These are phyloP conservation scores for Apamea anceps DNA, from an alignment of 2,888 invertebrate genomes.

Conservation along the genomic window DNA sequence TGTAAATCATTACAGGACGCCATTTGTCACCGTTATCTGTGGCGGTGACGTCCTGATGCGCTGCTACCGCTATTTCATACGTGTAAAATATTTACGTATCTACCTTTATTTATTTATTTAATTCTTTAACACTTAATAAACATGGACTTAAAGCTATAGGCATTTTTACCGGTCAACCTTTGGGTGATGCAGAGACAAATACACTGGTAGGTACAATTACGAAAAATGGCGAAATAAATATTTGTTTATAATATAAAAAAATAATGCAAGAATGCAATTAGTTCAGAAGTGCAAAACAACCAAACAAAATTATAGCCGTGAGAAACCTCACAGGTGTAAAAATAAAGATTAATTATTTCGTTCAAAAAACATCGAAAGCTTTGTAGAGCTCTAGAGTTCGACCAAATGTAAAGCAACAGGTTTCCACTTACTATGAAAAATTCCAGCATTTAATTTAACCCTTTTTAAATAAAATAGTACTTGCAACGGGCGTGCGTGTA, in stretches of 20 bases:
- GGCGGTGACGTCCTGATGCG: constrained; percentile 28
- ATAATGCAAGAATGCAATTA: background rate
- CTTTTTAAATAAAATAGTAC: background rate
- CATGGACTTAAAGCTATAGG: background rate
- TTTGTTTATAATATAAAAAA: background rate
- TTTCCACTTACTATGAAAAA: constrained; percentile 19
- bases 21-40: constrained; percentile 59
- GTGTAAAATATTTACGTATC: background rate
- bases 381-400: constrained; percentile 6
- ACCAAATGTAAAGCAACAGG: constrained; percentile 30
- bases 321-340: constrained; percentile 13
- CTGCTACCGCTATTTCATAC: constrained; percentile 21
- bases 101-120: background rate
- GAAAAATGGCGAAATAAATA: background rate
- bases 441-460: background rate
- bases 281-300: background rate
- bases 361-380: constrained; percentile 20
- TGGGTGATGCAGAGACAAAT: background rate
- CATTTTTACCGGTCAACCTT: background rate
- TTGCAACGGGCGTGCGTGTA: background rate
- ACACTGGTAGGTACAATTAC: background rate
- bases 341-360: constrained; percentile 14
- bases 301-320: background rate
- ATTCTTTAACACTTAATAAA: background rate
- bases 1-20: constrained; percentile 51